These are phyloP conservation scores for Eilema griseolum DNA, from an alignment of 2,888 invertebrate genomes.

Conservation along the genomic window DNA sequence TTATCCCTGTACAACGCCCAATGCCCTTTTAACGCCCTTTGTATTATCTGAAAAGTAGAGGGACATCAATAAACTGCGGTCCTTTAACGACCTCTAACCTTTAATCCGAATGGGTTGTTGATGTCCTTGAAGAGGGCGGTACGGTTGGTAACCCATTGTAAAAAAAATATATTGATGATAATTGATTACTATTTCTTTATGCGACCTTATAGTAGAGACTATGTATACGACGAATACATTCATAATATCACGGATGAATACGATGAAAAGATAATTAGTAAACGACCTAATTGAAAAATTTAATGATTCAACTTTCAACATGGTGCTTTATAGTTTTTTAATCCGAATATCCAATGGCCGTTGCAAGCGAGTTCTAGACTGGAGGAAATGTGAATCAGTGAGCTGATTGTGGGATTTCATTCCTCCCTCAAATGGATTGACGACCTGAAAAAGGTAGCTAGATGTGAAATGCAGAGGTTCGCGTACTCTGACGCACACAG, in stretches of 20 bases:
- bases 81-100: background rate
- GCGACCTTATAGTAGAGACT: too few species aligned
- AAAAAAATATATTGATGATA: background rate
- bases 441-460: too few species aligned
- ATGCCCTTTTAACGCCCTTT: conserved; percentile 3
- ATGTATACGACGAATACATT: too few species aligned
- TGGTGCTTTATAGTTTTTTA: background rate
- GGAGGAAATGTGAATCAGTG: too few species aligned
- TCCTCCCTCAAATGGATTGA: too few species aligned
- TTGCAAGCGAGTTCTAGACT: background rate
- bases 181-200: background rate
- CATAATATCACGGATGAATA: background rate
- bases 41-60: conserved; percentile 1
- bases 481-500: too few species aligned
- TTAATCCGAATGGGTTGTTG: background rate
- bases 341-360: too few species aligned
- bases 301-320: too few species aligned
- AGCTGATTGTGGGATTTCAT: background rate
- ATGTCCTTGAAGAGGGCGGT: background rate
- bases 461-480: too few species aligned
- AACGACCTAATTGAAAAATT: background rate
- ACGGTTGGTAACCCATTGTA: background rate
- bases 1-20: background rate
- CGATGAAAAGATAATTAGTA: background rate
- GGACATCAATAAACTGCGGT: conserved; percentile 4